Base-by-base conservation (phyloP, 1,140 invertebrate species). In the Kradibia gibbosae region DNA sequence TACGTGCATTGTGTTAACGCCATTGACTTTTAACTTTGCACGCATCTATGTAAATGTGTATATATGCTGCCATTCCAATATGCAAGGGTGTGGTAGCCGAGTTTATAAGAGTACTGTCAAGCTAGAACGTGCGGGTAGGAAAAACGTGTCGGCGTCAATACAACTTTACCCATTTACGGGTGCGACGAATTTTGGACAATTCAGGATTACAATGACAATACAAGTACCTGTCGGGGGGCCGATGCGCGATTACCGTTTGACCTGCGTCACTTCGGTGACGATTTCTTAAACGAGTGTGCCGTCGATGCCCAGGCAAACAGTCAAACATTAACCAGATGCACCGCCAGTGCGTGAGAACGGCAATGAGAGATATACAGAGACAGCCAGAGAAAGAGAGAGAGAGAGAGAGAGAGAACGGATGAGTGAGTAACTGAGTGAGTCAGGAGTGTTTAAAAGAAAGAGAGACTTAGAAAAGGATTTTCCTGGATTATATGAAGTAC, bases 141-240 rank as follows among this genome's bases (percentile, higher is more conserved):
- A 31, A 65, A 65, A 48, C 75, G 75, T 77, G 75, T 42, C 39
- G 57, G 60, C 39, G 42, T 77, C 75, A 77, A 77, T 77, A 22
- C 36, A 65, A 65, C 57, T 77, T 62, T 39, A 77, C 55, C 57
- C 75, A 77, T 77, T 77, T 77, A 77, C 57, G 42, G 36, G 42
- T 45, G 74, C 57, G 36, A 62, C 75, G 55, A 77, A 62, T 65
- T 77, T 50, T 15, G 39, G 39, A 77, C 75, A 77, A 65, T 77
- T 20, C 36, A 1, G 57, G 20, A 77, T 77, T 77, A 77, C 62
- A 57, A 77, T 77, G 28, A 77, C 75, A 77, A 77, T 77, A 31
- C 39, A 57, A 77, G 75, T 77, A 77, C 75, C 75, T 77, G 75
- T 77, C 42, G 53, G 60, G 31, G 73, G 73, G 22, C 20, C 72